A percentile compares a stretch with the other conserved stretches of the same genome.
Evolutionary conservation across 2,888 invertebrate species (phyloP).

Genomic region (Vanessa cardui): DNA sequence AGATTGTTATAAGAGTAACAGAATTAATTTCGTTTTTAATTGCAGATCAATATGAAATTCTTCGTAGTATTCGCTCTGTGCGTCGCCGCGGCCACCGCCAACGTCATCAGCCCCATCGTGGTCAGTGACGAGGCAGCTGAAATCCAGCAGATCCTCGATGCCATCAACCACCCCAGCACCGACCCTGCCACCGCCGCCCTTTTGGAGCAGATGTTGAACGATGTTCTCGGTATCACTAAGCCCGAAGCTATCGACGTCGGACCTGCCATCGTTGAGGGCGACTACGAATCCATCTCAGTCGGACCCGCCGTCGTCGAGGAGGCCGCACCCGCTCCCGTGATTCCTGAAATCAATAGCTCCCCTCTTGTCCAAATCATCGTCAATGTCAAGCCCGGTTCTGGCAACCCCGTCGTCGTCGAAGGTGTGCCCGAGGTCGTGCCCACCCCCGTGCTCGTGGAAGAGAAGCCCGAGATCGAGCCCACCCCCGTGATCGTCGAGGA

Average conservation of each 20-base stretch:
- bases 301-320: conserved; percentile 41
- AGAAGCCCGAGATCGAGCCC: conserved; percentile 30
- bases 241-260: not conserved
- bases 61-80: conserved; percentile 57
- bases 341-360: conserved; percentile 14
- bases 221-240: conserved; percentile 38
- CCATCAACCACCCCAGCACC: conserved; percentile 52
- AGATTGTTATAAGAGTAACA: not conserved
- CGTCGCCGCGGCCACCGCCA: conserved; percentile 42
- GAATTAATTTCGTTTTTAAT: not conserved
- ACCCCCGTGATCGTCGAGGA: conserved; percentile 24
- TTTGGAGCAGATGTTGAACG: conserved; percentile 45
- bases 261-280: conserved; percentile 28
- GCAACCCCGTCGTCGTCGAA: conserved; percentile 5
- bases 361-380: conserved; percentile 48
- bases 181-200: conserved; percentile 50
- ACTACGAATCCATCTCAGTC: conserved; percentile 38
- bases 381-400: conserved; percentile 38
- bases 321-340: conserved; percentile 8
- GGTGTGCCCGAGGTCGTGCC: not conserved
- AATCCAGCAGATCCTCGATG: conserved; percentile 44
- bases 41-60: conserved; percentile 23
- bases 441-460: conserved; percentile 5
- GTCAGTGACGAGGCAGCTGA: conserved; percentile 32
- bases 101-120: conserved; percentile 41